Evolutionary conservation across 2,888 invertebrate genomes (phyloP), one percentile per base, ranked within the genome.

Genomic region (Spialia ferax): DNA sequence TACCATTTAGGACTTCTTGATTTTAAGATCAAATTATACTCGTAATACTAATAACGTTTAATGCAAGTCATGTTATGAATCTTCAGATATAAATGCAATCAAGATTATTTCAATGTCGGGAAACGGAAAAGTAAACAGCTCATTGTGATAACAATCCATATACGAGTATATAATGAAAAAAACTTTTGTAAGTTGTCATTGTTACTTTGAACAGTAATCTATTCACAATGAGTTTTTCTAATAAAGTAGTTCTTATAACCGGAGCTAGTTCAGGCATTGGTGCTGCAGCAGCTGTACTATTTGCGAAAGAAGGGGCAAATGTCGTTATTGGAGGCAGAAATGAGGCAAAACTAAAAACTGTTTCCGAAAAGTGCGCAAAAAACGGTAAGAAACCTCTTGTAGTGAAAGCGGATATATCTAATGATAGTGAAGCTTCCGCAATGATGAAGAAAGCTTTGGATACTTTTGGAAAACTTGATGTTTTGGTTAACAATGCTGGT

Each of bases 401-500:
- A 1, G 15, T 56, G 10, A 56, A 18, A 29, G 55, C 55, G 10
- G 55, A 56, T 18, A 26, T 35, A 32, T 56, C 55, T 56, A 56
- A 56, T 3, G 55, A 56, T 15, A 26, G 8, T 8, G 32, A 56
- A 23, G 55, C 55, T n/a, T 10, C 3, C 3, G 26, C 26, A 32
- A 56, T 56, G 15, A 32, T 56, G 4, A 18, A 56, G 15, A 56
- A 8, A 32, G 20, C 55, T 8, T 10, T 56, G 1, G 55, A 56
- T 15, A 56, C 23, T 7, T 56, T 32, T 56, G 55, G 55, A n/a
- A 56, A 56, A 32, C 15, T 56, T 15, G 55, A 56, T 18, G 13
- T 56, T 35, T 35, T 56, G 32, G 32, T 56, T 4, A 56, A 56
- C 55, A 56, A 56, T 18, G 55, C 32, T 2, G 55, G 55, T 8